A percentile compares a stretch with the other conserved stretches of the same genome.
Conservation (phyloP, 2,113 vertebrate species). For the Anolis carolinensis region DNA sequence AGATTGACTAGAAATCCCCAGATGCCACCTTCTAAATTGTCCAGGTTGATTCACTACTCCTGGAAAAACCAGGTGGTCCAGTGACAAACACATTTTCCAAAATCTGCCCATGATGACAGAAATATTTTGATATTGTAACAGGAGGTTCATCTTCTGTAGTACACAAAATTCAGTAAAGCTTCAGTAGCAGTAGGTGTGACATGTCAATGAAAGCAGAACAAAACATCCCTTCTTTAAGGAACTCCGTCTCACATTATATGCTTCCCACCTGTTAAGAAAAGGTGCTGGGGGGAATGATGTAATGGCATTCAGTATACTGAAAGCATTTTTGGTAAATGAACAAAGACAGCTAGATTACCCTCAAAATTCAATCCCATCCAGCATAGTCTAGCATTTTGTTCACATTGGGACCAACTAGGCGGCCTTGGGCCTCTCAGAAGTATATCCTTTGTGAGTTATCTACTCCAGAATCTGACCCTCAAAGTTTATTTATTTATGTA, state of each 20-base stretch:
- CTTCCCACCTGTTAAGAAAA: not conserved
- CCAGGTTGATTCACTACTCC: not conserved
- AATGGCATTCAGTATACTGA: too few species aligned
- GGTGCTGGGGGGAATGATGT: not conserved
- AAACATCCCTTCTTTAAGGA: not conserved
- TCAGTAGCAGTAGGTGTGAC: not conserved
- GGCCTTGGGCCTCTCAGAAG: not conserved
- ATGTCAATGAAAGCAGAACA: not conserved
- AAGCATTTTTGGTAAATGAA: too few species aligned
- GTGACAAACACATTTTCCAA: not conserved
- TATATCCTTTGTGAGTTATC: not conserved
- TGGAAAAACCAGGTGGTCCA: not conserved
- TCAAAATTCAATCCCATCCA: too few species aligned
- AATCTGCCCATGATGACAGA: not conserved
- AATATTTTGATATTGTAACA: not conserved
- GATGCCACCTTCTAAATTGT: not conserved
- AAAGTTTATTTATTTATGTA: not conserved
- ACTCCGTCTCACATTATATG: not conserved
- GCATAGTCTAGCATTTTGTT: too few species aligned
- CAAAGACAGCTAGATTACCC: too few species aligned
- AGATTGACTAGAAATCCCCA: not conserved
- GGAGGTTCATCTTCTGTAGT: not conserved
- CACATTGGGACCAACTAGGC: not conserved
- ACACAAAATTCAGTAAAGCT: not conserved
- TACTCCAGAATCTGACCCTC: not conserved